A percentile compares a stretch with the other conserved stretches of the same genome.
phyloP scores from a whole-genome alignment of 2,888 invertebrate species.

The Torymus aiolomorphi region DNA sequence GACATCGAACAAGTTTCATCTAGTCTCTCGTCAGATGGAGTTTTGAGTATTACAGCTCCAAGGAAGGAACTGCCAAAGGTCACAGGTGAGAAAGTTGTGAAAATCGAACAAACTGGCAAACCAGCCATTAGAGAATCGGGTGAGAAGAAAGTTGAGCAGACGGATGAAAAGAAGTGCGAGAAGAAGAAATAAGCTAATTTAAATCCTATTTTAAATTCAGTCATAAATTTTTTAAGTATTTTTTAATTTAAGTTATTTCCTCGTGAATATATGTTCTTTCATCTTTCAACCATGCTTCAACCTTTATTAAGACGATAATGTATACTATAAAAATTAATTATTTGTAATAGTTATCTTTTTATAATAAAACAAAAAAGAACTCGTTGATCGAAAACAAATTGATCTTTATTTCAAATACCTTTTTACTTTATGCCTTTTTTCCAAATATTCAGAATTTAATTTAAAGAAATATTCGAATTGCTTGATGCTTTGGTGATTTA shows the following conservation, averaged over 20 bases:
- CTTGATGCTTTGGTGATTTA: no score
- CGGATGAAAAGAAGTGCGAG: constrained; percentile 52
- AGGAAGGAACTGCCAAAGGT: constrained; percentile 76
- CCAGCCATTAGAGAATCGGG: constrained; percentile 63
- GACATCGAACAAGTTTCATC: constrained; percentile 86
- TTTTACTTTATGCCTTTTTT: background rate
- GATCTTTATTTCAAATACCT: background rate
- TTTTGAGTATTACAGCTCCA: constrained; percentile 86
- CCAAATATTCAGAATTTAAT: background rate
- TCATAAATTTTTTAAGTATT: constrained; percentile 36
- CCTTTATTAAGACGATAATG: constrained; percentile 15
- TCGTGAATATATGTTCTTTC: constrained; percentile 22
- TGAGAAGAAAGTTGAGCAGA: constrained; percentile 51
- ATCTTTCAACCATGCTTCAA: constrained; percentile 5
- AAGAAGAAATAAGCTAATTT: constrained; percentile 40
- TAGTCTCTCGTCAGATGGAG: constrained; percentile 88
- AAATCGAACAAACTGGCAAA: constrained; percentile 69
- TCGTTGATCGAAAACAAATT: constrained; percentile 39
- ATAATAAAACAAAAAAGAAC: constrained; percentile 35
- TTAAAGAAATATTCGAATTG: background rate
- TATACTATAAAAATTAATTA: constrained; percentile 6
- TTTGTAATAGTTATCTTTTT: constrained; percentile 28
- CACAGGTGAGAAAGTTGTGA: constrained; percentile 64
- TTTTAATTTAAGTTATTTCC: constrained; percentile 19
- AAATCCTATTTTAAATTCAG: constrained; percentile 30